Conservation (phyloP, 2,797 vertebrate genomes). For the Pipistrellus pipistrellus region DNA sequence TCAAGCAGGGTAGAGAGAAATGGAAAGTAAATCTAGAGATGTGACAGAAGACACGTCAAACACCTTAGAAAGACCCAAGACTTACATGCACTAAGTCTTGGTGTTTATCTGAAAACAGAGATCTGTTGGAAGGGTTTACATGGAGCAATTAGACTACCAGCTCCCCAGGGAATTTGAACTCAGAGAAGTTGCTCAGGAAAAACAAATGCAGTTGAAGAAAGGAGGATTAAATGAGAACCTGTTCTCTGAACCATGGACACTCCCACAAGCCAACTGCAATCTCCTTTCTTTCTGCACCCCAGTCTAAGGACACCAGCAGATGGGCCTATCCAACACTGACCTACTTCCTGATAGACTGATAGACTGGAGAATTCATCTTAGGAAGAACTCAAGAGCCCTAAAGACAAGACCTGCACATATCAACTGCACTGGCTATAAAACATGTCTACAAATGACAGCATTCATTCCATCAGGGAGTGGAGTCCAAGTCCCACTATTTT, state of each 20-base stretch:
- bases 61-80: background rate
- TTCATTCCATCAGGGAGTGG: background rate
- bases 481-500: background rate
- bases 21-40: background rate
- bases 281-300: background rate
- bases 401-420: background rate
- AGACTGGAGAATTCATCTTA: background rate
- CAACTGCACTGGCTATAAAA: background rate
- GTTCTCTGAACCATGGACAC: background rate
- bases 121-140: background rate
- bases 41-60: background rate
- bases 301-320: background rate
- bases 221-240: background rate
- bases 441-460: background rate
- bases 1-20: background rate
- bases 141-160: background rate
- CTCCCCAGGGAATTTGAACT: background rate
- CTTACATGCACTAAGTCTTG: too few species aligned
- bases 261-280: background rate
- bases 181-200: background rate
- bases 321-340: background rate
- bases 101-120: background rate
- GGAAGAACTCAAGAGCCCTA: background rate
- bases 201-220: background rate
- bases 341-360: too few species aligned